Conservation (phyloP, 2,888 invertebrate genomes). For the Pyrochroa serraticornis region DNA sequence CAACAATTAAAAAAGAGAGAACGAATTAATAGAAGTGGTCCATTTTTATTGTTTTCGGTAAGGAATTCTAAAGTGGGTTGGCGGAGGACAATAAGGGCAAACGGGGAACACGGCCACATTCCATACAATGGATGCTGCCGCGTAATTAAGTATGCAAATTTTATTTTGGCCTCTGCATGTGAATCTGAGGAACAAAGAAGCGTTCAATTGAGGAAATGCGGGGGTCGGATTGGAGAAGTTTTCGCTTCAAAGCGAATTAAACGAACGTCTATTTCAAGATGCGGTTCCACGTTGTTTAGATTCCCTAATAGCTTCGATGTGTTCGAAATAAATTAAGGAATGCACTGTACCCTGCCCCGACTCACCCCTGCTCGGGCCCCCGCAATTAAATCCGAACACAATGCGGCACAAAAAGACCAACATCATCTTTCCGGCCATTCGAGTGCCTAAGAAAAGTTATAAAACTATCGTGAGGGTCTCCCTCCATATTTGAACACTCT, state of each 20-base stretch:
- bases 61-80: conserved; percentile 36
- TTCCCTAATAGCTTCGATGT: conserved; percentile 42
- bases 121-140: conserved; percentile 33
- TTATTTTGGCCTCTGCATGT: conserved; percentile 50
- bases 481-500: too few relatives aligned
- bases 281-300: conserved; percentile 44
- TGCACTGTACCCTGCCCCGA: not conserved
- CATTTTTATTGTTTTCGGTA: conserved; percentile 40
- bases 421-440: too few relatives aligned
- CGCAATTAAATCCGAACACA: too few relatives aligned
- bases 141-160: conserved; percentile 53
- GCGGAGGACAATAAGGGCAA: conserved; percentile 29
- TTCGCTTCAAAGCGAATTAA: conserved; percentile 47
- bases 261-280: conserved; percentile 45
- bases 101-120: conserved; percentile 33
- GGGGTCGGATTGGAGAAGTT: conserved; percentile 43
- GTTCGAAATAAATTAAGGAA: conserved; percentile 40
- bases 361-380: too few relatives aligned
- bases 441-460: too few relatives aligned
- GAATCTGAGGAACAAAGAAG: conserved; percentile 49
- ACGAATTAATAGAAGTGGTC: conserved; percentile 37
- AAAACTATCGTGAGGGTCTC: too few relatives aligned
- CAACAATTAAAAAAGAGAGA: conserved; percentile 40
- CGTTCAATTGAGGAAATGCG: conserved; percentile 46
- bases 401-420: too few relatives aligned